phyloP scores from a whole-genome alignment of 1,140 invertebrate species.

The Holotrichia oblita region DNA sequence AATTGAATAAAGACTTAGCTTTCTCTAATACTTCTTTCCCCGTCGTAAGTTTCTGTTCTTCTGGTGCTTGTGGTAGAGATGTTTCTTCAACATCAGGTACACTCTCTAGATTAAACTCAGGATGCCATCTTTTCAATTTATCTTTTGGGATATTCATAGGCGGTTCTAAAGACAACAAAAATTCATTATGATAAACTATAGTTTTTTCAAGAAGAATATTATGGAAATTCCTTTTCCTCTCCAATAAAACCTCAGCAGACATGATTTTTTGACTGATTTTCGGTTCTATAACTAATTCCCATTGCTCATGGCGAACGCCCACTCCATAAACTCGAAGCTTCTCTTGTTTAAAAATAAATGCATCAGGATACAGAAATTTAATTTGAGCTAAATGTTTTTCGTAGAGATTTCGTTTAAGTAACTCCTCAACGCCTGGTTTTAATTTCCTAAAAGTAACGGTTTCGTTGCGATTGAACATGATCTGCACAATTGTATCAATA shows the following conservation, averaged over 20 bases:
- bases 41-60: constrained; percentile 73
- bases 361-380: constrained; percentile 82
- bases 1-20: constrained; percentile 76
- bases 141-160: constrained; percentile 77
- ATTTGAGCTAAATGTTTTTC: constrained; percentile 86
- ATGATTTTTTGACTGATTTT: constrained; percentile 66
- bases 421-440: constrained; percentile 86
- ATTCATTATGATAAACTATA: constrained; percentile 81
- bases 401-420: constrained; percentile 83
- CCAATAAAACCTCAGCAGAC: constrained; percentile 70
- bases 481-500: constrained; percentile 85
- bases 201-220: constrained; percentile 75
- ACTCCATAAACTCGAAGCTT: constrained; percentile 75
- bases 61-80: constrained; percentile 78
- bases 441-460: constrained; percentile 87
- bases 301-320: constrained; percentile 68
- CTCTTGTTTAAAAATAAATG: constrained; percentile 79
- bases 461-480: constrained; percentile 88
- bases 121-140: constrained; percentile 90
- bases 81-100: constrained; percentile 78
- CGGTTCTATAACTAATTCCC: constrained; percentile 74
- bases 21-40: constrained; percentile 85
- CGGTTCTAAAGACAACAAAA: constrained; percentile 74
- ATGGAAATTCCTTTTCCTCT: constrained; percentile 73
- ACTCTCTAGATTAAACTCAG: constrained; percentile 86